phyloP scores from a whole-genome alignment of 2,113 vertebrate species.

The Oceanites oceanicus region DNA sequence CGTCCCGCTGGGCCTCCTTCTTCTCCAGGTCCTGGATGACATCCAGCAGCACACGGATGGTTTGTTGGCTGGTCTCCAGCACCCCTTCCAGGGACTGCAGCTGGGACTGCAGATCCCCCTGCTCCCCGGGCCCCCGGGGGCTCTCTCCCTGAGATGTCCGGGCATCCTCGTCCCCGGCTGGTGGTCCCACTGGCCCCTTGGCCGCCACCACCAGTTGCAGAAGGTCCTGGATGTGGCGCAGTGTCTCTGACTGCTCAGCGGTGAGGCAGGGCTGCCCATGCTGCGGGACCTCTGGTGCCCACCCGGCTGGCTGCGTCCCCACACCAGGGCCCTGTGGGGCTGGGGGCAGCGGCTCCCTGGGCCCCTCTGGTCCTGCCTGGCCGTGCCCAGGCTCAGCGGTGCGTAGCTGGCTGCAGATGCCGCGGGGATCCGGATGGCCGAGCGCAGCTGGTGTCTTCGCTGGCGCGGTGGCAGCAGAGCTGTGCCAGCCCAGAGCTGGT shows the following conservation, averaged over 20 bases:
- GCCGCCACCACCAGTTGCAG: conserved; percentile 80
- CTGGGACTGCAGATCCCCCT: conserved; percentile 80
- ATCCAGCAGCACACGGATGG: conserved; percentile 86
- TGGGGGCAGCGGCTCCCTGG: accelerated
- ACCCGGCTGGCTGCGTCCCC: not conserved
- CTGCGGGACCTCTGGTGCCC: not conserved
- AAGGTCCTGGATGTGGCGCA: conserved; percentile 80
- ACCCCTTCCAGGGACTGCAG: conserved; percentile 87
- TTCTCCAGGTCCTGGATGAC: conserved; percentile 91
- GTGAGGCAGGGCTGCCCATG: conserved; percentile 2
- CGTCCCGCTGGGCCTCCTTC: conserved; percentile 85
- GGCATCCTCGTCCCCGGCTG: conserved; percentile 66
- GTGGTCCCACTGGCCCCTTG: conserved; percentile 72
- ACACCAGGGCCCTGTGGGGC: accelerated
- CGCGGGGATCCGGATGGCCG: conserved; percentile 44
- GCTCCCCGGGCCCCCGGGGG: conserved; percentile 8
- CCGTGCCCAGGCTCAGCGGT: not conserved
- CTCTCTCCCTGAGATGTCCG: conserved; percentile 52
- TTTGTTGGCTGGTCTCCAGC: conserved; percentile 88
- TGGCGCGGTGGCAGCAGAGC: not conserved
- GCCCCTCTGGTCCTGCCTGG: not conserved
- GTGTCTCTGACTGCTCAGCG: conserved; percentile 68
- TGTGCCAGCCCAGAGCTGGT: not conserved
- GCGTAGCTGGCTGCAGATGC: conserved; percentile 47
- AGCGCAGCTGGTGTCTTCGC: conserved; percentile 48